Base-by-base conservation (phyloP, 2,113 vertebrate species). In the Furnarius figulus region DNA sequence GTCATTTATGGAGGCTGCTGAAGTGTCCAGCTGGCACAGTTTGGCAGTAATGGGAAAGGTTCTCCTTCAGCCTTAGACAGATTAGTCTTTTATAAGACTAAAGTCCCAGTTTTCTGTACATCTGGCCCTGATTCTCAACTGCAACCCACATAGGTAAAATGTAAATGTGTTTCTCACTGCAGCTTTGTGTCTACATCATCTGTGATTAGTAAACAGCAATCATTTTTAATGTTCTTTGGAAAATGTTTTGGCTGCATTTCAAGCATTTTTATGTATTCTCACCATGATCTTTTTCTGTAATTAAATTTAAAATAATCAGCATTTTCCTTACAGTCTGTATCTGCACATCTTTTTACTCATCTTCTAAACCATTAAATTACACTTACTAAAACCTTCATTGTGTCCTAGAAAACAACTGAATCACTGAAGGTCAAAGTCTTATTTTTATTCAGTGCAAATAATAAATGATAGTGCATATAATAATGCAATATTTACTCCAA, bases 221-320 rank as follows among this genome's bases (percentile, higher is more conserved):
- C 84, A 96, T 96, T 97, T 97, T 94, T 95, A 97, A 97, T 95
- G 93, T 94, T 96, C 95, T 96, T 95, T 92, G 91, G 95, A 97
- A 98, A 95, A 96, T 52, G 89, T 94, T 93, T 97, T 98, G 98
- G 97, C 97, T 96, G 93, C 89, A 80, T 96, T 98, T 98, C 96
- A 98, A 97, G 89, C 11, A 17, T 92, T 97, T 97, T 98, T 97
- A 97, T 97, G 94, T 88, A 97, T 98, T 97, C 97, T 95, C 80
- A 95, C 98, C 89, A 87, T 95, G 96, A 96, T 97, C 93, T 85
- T 97, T 74, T 97, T 93, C 96, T 97, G 97, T 98, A 98, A 98
- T 98, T 98, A 98, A 98, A 97, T 98, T 98, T 97, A 91, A 95
- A 96, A 96, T 97, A 97, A 98, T 98, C 97, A 98, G 96, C 96